Base-by-base conservation (phyloP, 2,113 vertebrate species). In the Abramis brama region DNA sequence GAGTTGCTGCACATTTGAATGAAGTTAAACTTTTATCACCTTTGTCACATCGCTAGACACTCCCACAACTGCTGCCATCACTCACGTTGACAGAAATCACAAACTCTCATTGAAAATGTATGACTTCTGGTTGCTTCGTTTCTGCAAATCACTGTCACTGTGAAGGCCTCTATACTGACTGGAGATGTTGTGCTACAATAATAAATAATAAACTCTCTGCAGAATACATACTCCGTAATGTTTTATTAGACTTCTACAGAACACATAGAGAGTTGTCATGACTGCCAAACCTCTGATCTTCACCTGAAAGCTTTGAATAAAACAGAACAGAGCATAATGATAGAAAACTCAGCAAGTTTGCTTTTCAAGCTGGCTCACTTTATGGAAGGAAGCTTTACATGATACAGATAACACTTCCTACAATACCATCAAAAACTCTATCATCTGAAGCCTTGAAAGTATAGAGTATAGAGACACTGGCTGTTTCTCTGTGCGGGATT, bases 291-390 rank as follows among this genome's bases (percentile, higher is more conserved):
- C 68, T 73, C 33, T 74, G 82, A 57, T 83, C 82, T 83, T 73
- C 68, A 83, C 47, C 66, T 73, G 33, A 83, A 77, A 74, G 23
- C n/a, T n/a, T 59, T 59, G 82, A 74, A 57, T 73, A 73, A 83
- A 83, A 73, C 66, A 50, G 33, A 82, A 47, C 50, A 83, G 66
- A 43, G 30, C 33, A 59, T 73, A 50, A 59, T 83, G 81, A 15
- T 39, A 71, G 21, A 73, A 82, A 66, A 68, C 43, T 68, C 66
- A 33, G 39, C 12, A 43, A 66, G 64, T 52, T 39, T 59, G 68
- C 81, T 39, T 83, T 71, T 73, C 50, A 73, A 83, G 82, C 82
- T 52, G 2, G 15, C 66, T 83, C 50, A 59, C 68, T 83, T 71
- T 59, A 52, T 73, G 33, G 23, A 83, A n/a, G 17, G 50, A 73